These are phyloP conservation scores for Ciconia stormi DNA, from an alignment of 2,113 vertebrate species.

Conservation along the genomic window DNA sequence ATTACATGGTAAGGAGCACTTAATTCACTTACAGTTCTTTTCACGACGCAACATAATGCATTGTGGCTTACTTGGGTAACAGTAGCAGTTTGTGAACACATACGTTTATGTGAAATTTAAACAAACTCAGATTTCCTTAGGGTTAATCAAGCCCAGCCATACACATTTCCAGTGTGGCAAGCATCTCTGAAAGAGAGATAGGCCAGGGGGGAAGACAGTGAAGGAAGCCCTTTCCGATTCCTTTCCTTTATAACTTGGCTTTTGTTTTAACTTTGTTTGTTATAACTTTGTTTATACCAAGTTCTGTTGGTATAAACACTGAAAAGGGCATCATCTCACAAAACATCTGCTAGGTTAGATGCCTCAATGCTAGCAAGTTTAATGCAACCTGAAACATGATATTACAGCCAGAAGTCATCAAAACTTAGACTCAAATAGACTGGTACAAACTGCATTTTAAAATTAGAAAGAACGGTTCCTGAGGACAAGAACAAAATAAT, in stretches of 20 bases:
- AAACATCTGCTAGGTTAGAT: not conserved
- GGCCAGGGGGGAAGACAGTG: fast-evolving
- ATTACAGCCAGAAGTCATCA: not conserved
- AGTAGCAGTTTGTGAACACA: not conserved
- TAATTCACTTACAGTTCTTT: not conserved
- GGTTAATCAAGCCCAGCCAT: not conserved
- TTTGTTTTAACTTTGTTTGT: too few species aligned
- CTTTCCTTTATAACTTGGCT: not conserved
- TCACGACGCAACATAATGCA: not conserved
- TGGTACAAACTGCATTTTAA: not conserved
- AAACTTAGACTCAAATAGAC: not conserved
- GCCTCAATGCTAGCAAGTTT: not conserved
- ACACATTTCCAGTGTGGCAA: not conserved
- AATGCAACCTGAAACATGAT: not conserved
- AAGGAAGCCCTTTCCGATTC: not conserved
- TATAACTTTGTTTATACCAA: too few species aligned
- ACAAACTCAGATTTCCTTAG: not conserved
- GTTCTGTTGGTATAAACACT: not conserved
- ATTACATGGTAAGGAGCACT: not conserved
- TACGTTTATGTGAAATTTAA: not conserved
- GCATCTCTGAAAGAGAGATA: not conserved
- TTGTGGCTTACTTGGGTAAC: not conserved
- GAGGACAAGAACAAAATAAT: not conserved
- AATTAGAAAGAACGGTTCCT: not conserved
- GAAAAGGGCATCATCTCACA: not conserved